phyloP scores from a whole-genome alignment of 2,113 vertebrate genomes.

The Neopipo cinnamomea region DNA sequence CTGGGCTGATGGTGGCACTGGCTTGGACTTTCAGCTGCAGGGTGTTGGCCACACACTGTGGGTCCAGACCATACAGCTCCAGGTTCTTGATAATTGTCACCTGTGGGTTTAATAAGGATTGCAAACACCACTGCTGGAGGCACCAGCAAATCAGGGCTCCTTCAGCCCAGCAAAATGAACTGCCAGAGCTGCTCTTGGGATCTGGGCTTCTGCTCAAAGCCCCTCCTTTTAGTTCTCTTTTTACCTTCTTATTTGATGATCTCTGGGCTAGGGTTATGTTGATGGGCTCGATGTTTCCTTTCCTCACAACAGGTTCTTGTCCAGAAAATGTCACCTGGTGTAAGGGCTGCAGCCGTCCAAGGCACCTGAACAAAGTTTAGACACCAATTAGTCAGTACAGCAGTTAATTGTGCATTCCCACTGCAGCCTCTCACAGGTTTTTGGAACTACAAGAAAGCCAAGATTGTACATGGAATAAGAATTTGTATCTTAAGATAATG shows the following conservation, averaged over 20 bases:
- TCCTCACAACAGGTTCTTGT: conserved; percentile 82
- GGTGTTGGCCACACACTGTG: conserved; percentile 76
- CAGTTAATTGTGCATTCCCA: not conserved
- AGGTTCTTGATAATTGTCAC: conserved; percentile 94
- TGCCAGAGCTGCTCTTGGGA: not conserved
- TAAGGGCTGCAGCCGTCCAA: conserved; percentile 85
- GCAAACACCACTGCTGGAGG: not conserved
- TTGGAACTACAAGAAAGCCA: not conserved
- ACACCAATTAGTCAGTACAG: not conserved
- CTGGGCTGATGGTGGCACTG: conserved; percentile 80
- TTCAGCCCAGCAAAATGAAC: not conserved
- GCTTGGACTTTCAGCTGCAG: conserved; percentile 91
- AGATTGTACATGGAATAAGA: not conserved
- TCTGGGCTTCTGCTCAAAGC: not conserved
- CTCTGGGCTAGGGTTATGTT: conserved; percentile 86
- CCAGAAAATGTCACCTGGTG: conserved; percentile 87
- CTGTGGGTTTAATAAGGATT: conserved; percentile 51
- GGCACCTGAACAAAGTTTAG: conserved; percentile 73
- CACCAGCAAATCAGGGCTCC: not conserved
- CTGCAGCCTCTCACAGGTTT: not conserved
- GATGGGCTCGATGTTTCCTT: conserved; percentile 86
- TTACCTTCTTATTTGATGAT: conserved; percentile 94
- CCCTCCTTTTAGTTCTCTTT: not conserved
- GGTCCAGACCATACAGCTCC: conserved; percentile 89
- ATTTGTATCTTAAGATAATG: not conserved